Conservation (phyloP, 35 echinoderm and acorn worm genomes). For the Patiria miniata region DNA sequence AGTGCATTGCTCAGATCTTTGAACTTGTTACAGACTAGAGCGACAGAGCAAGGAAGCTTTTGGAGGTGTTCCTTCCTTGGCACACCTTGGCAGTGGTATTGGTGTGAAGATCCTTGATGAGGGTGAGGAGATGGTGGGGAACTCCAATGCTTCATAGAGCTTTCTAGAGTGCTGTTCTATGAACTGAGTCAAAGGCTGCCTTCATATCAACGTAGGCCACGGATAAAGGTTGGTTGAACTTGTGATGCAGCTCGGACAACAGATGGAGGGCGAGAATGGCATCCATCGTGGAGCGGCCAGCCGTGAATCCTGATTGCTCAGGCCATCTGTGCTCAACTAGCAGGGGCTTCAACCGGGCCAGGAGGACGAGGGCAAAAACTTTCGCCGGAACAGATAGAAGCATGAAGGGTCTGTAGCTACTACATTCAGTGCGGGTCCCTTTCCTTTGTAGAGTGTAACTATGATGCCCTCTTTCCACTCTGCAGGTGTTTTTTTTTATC, state of each 20-base stretch:
- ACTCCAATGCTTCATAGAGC: not conserved
- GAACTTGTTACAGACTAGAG: not conserved
- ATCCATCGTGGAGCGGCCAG: too few relatives aligned
- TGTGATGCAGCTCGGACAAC: not conserved
- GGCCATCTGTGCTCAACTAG: not conserved
- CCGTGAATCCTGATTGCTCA: too few relatives aligned
- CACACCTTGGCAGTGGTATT: too few relatives aligned
- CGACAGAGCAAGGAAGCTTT: too few relatives aligned
- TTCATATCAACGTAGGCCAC: not conserved
- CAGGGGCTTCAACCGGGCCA: not conserved
- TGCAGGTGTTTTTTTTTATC: not conserved
- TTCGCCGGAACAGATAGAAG: not conserved
- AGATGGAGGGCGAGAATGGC: too few relatives aligned
- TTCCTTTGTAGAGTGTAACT: not conserved
- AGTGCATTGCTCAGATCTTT: constrained; percentile 7
- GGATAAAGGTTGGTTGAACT: not conserved
- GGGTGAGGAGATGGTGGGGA: not conserved
- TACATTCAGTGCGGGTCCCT: not conserved
- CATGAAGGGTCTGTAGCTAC: not conserved
- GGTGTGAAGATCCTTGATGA: not conserved
- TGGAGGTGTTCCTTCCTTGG: too few relatives aligned
- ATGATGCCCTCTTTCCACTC: not conserved
- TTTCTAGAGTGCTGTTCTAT: not conserved
- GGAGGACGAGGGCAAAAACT: not conserved
- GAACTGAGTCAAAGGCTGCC: too few relatives aligned